phyloP scores from a whole-genome alignment of 2,113 vertebrate species.

The Etheostoma spectabile region DNA sequence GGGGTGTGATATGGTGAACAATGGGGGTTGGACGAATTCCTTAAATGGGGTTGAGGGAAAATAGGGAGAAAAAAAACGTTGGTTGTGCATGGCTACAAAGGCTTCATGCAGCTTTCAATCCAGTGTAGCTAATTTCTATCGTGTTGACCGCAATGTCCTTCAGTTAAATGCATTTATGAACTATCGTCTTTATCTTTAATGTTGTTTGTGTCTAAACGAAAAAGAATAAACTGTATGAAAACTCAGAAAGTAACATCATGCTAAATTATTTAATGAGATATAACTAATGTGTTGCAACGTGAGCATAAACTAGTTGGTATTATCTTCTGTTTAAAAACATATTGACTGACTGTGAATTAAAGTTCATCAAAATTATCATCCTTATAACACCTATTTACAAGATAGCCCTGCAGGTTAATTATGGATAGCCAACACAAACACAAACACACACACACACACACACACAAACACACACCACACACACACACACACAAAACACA shows the following conservation, averaged over 20 bases:
- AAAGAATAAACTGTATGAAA: neutral
- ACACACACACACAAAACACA: neutral
- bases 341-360: neutral
- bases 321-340: neutral
- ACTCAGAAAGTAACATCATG: neutral
- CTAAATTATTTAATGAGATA: neutral
- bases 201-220: neutral
- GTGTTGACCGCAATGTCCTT: too few species aligned
- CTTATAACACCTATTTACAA: neutral
- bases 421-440: neutral
- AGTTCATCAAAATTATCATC: slow-evolving; percentile 1
- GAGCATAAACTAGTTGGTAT: neutral
- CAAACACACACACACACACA: neutral
- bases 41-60: slow-evolving; percentile 26
- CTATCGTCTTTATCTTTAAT: neutral
- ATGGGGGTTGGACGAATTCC: slow-evolving; percentile 50
- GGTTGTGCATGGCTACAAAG: slow-evolving; percentile 12
- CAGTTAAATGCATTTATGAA: neutral
- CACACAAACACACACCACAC: neutral
- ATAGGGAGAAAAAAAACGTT: slow-evolving; percentile 31
- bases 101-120: slow-evolving; percentile 5
- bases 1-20: slow-evolving; percentile 69
- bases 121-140: neutral
- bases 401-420: slow-evolving; percentile 19
- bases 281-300: neutral